Evolutionary conservation across 2,113 vertebrate species (phyloP).

Genomic region (Centrocercus urophasianus): DNA sequence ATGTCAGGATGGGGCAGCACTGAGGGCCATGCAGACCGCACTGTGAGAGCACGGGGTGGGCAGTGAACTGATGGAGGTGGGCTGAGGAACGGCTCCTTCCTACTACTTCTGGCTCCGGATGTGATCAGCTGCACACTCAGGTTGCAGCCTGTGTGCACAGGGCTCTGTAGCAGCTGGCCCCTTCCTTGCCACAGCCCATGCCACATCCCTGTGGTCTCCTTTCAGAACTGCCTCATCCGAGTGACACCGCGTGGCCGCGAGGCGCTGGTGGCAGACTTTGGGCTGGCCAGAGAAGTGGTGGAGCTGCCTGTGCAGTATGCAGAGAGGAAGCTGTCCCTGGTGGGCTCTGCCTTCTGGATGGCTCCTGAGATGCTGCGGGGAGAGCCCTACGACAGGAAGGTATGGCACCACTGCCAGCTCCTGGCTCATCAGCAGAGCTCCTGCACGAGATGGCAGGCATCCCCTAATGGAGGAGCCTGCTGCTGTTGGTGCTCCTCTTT

Average conservation of each 20-base stretch:
- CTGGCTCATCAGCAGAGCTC: background rate
- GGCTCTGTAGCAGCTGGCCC: background rate
- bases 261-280: constrained; percentile 87
- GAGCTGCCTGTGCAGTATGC: constrained; percentile 82
- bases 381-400: constrained; percentile 89
- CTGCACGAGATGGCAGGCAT: accelerated
- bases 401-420: background rate
- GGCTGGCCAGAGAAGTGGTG: constrained; percentile 87
- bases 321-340: constrained; percentile 86
- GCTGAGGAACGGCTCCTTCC: background rate
- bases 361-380: constrained; percentile 90
- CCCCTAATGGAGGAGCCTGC: background rate
- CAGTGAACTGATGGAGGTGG: background rate
- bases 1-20: background rate
- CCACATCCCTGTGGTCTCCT: background rate
- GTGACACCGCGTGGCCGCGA: constrained; percentile 80
- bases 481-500: background rate
- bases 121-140: accelerated
- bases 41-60: background rate
- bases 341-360: constrained; percentile 93
- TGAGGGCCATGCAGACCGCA: no score
- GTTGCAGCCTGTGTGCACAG: background rate
- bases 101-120: background rate
- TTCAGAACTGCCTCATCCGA: constrained; percentile 88
- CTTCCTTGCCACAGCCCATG: background rate